A percentile compares a stretch with the other conserved stretches of the same genome.
Evolutionary conservation across 2,797 vertebrate species (phyloP).

Genomic region (Manis javanica): DNA sequence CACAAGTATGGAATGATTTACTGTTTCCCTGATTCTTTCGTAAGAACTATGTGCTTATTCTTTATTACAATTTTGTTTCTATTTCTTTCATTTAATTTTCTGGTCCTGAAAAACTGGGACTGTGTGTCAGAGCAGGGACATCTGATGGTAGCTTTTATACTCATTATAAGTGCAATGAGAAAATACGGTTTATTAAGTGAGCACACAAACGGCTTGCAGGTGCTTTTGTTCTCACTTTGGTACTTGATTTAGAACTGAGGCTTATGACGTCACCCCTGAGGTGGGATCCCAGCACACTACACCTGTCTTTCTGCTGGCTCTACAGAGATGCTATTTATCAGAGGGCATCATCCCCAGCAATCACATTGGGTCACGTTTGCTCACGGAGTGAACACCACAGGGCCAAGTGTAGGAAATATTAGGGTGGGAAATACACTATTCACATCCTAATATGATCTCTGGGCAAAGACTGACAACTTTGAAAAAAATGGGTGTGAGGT

Average conservation of each 20-base stretch:
- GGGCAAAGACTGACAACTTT: background rate
- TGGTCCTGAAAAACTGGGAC: constrained; percentile 17
- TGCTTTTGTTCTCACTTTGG: background rate
- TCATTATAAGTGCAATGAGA: constrained; percentile 2
- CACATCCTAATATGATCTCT: background rate
- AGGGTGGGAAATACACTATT: background rate
- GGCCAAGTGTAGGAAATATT: background rate
- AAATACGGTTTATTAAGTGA: background rate
- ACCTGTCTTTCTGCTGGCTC: background rate
- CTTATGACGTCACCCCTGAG: background rate
- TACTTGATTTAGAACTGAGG: background rate
- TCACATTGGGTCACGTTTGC: background rate
- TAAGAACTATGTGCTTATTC: constrained; percentile 42
- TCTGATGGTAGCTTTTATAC: background rate
- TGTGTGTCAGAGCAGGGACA: background rate
- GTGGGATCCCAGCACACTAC: background rate
- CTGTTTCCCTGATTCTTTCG: constrained; percentile 33
- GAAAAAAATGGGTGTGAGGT: background rate
- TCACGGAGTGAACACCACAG: background rate
- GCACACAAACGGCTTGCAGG: background rate
- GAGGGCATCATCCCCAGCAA: background rate
- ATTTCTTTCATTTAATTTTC: constrained; percentile 56
- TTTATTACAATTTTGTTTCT: constrained; percentile 55
- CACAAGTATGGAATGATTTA: constrained; percentile 60
- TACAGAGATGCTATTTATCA: background rate